phyloP scores from a whole-genome alignment of 2,888 invertebrate species.

The Hylaea fasciaria region DNA sequence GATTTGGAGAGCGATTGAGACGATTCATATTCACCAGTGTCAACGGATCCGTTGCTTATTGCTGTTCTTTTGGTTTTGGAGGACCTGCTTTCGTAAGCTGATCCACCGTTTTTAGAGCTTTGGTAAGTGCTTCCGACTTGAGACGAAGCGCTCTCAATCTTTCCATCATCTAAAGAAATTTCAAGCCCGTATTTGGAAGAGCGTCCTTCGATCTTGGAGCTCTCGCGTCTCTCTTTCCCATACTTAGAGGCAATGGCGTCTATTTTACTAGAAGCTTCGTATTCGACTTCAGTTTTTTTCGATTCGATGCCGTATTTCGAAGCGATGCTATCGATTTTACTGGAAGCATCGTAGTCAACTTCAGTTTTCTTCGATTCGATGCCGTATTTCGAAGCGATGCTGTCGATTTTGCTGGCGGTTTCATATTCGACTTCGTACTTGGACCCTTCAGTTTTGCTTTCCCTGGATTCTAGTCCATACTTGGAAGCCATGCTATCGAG shows the following conservation, averaged over 20 bases:
- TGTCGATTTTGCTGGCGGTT: constrained; percentile 52
- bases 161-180: constrained; percentile 59
- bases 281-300: constrained; percentile 46
- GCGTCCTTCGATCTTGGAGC: constrained; percentile 47
- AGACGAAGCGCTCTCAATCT: constrained; percentile 60
- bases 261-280: constrained; percentile 47
- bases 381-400: constrained; percentile 49
- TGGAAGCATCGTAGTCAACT: constrained; percentile 44
- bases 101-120: constrained; percentile 62
- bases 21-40: constrained; percentile 58
- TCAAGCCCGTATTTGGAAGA: constrained; percentile 57
- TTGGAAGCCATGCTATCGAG: constrained; percentile 67
- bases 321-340: constrained; percentile 55
- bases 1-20: constrained; percentile 60
- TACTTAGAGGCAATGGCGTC: constrained; percentile 57
- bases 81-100: constrained; percentile 64
- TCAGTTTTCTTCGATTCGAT: constrained; percentile 41
- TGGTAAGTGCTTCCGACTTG: constrained; percentile 64
- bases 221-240: constrained; percentile 43
- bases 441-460: constrained; percentile 62
- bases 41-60: constrained; percentile 68
- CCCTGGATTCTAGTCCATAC: constrained; percentile 68
- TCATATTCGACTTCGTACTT: constrained; percentile 43
- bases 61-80: constrained; percentile 66
- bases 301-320: constrained; percentile 48